Base-by-base conservation (phyloP, 1,140 invertebrate genomes). In the Lordiphosa clarofinis region DNA sequence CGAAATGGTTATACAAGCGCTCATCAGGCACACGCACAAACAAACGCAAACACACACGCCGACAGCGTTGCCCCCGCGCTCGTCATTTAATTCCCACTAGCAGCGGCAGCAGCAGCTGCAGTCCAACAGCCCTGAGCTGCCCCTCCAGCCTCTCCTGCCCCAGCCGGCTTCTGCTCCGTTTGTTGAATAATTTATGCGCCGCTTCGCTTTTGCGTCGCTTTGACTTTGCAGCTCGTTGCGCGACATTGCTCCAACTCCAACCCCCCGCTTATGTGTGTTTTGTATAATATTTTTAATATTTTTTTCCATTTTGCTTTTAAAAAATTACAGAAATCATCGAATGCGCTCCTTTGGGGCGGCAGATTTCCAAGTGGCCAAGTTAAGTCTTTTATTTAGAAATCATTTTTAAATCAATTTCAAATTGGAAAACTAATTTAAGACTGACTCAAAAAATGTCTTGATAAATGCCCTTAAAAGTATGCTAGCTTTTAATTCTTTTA, bases 1-100 rank as follows among this genome's bases (percentile, higher is more conserved):
- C 28, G 43, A 28, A 11, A 46, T 46, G 31, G 33, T 13, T 50
- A 36, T 50, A 50, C 11, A 36, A 50, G 13, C 36, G 48, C 36
- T 50, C 48, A 50, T 50, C 38, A 53, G 12, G 37, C 38, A 11
- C 50, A 53, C 50, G 37, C 50, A 53, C 50, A 53, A 36, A 40
- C 28, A 8, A 7, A 31, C 42, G 24, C 12, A 53, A 15, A 39
- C 19, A 50, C 44, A 31, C 13, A 36, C 33, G 36, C 33, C 6
- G 3, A 43, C 11, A 11, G 43, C 43, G 43, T 46, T 24, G 43
- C 24, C 24, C 24, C 43, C 43, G 43, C 19, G 19, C 33, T 46
- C 43, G 43, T 46, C 43, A 46, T 46, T 46, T 46, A 46, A 46
- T 33, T 46, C 43, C 42, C 43, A 33, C 19, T 12, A 46, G 43